Evolutionary conservation across 1,140 invertebrate species (phyloP).

Genomic region (Akabosia matsudoensis): DNA sequence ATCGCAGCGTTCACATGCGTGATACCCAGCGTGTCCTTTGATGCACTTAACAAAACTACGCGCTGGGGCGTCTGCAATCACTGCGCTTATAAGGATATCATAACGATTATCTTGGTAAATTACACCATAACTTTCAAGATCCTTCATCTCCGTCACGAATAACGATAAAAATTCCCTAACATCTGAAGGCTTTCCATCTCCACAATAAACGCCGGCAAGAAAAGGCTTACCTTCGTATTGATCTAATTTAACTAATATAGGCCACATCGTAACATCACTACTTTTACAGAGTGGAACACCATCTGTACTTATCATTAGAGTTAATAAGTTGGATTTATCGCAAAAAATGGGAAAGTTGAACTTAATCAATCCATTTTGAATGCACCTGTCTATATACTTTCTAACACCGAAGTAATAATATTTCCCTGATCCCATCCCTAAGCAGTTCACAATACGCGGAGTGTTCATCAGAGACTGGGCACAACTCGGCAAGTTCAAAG

Average conservation of each 20-base stretch:
- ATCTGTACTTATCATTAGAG: slow-evolving; percentile 24
- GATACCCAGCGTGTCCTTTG: slow-evolving; percentile 28
- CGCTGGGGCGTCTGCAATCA: slow-evolving; percentile 28
- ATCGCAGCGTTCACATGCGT: slow-evolving; percentile 27
- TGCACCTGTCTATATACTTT: background rate
- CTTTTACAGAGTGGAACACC: slow-evolving; percentile 32
- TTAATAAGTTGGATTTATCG: background rate
- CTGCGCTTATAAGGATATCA: background rate
- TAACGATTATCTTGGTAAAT: background rate
- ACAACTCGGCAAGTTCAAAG: background rate
- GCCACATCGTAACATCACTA: slow-evolving; percentile 29
- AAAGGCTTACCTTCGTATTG: background rate
- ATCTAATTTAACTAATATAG: slow-evolving; percentile 28
- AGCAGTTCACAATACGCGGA: background rate
- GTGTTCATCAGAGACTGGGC: background rate
- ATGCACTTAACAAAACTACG: slow-evolving; percentile 24
- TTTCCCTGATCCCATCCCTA: background rate
- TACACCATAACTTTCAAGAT: slow-evolving; percentile 2
- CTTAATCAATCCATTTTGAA: background rate
- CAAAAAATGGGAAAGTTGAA: background rate
- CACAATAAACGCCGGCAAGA: slow-evolving; percentile 25
- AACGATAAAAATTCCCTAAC: slow-evolving; percentile 5
- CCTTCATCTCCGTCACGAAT: slow-evolving; percentile 18
- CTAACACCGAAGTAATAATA: background rate
- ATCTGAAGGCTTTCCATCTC: slow-evolving; percentile 13